These are phyloP conservation scores for Hiodon tergisus DNA, from an alignment of 2,113 vertebrate species.

Conservation along the genomic window DNA sequence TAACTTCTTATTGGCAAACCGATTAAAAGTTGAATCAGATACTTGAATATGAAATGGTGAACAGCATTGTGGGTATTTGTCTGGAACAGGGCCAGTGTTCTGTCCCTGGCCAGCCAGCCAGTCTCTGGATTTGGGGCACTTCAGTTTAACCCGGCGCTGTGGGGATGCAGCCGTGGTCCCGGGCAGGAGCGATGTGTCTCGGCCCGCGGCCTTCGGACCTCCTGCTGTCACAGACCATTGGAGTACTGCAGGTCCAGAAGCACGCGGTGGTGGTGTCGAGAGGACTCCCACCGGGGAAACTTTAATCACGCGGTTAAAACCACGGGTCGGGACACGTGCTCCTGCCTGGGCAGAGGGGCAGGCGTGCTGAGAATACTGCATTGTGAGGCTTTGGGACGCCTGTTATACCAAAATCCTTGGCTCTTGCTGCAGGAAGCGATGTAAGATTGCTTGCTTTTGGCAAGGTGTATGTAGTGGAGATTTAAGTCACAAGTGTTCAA, in stretches of 20 bases:
- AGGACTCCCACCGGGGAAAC: not conserved
- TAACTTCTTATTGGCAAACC: not conserved
- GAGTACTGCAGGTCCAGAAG: not conserved
- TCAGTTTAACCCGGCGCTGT: not conserved
- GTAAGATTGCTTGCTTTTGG: not conserved
- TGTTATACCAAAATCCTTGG: not conserved
- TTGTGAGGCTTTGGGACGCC: not conserved
- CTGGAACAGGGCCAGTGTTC: not conserved
- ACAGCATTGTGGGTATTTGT: not conserved
- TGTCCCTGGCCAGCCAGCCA: not conserved
- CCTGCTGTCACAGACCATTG: slow-evolving; percentile 11
- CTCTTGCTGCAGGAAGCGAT: not conserved
- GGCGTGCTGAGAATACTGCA: slow-evolving; percentile 3
- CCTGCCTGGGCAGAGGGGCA: not conserved
- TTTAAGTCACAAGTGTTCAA: slow-evolving; percentile 8
- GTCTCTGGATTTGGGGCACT: not conserved
- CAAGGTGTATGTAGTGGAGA: not conserved
- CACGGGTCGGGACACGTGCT: slow-evolving; percentile 3
- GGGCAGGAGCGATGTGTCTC: not conserved
- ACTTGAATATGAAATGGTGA: not conserved
- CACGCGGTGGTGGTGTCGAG: too few relatives aligned
- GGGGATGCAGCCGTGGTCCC: not conserved
- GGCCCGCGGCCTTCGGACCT: not conserved
- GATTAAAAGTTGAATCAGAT: slow-evolving; percentile 7
- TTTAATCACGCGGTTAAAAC: slow-evolving; percentile 21